These are phyloP conservation scores for Cassiopea xamachana DNA, from an alignment of 30 jellyfish, hydroid and myxozoan genomes.

Conservation along the genomic window DNA sequence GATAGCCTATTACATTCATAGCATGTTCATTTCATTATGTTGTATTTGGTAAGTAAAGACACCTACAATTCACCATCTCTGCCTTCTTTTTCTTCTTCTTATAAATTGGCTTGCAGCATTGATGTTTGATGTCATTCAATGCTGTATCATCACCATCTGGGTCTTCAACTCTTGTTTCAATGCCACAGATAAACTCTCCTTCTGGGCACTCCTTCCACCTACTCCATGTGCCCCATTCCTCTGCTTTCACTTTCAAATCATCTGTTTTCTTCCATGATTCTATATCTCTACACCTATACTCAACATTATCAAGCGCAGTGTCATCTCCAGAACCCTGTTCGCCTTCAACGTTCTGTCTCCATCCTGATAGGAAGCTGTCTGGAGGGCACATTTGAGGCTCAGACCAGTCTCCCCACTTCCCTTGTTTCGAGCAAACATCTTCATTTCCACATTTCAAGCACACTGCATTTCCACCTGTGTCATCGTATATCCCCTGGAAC, in stretches of 20 bases:
- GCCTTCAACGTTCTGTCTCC: slow-evolving; percentile 65
- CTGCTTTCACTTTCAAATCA: slow-evolving; percentile 17
- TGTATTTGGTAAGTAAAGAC: no score
- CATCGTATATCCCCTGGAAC: slow-evolving; percentile 28
- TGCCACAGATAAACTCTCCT: slow-evolving; percentile 70
- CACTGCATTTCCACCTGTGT: slow-evolving; percentile 65
- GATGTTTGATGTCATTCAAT: slow-evolving; percentile 63
- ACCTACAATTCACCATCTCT: no score
- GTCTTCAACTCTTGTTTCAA: slow-evolving; percentile 63
- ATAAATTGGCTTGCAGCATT: slow-evolving; percentile 63
- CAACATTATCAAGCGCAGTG: slow-evolving; percentile 59
- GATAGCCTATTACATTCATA: no score
- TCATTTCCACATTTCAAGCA: slow-evolving; percentile 47
- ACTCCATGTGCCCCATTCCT: slow-evolving; percentile 73
- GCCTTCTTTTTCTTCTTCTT: slow-evolving; percentile 8
- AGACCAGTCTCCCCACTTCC: slow-evolving; percentile 62
- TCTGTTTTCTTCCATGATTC: slow-evolving; percentile 42
- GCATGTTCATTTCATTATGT: no score
- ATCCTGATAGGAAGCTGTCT: slow-evolving; percentile 52
- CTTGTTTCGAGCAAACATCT: slow-evolving; percentile 39
- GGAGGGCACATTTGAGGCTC: slow-evolving; percentile 29
- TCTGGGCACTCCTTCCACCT: slow-evolving; percentile 54
- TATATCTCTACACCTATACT: slow-evolving; percentile 59
- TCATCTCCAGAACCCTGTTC: slow-evolving; percentile 56
- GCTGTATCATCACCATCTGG: slow-evolving; percentile 70